Evolutionary conservation across 2,113 vertebrate species (phyloP), one percentile per base, ranked within the genome.

Genomic region (Antechinus flavipes): DNA sequence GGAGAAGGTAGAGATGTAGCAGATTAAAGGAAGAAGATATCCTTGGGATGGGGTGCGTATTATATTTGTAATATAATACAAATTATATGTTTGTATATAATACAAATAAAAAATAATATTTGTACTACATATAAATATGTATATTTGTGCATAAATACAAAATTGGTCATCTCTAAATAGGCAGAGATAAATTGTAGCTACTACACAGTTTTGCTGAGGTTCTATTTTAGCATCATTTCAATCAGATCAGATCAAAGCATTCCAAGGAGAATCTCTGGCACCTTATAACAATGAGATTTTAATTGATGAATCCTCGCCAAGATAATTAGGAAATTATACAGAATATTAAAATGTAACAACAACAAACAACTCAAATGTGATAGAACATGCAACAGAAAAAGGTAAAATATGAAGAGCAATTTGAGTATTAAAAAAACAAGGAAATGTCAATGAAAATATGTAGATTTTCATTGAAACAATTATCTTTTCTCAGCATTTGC

Each of bases 261-360:
- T 95, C n/a, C 14, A 76, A 76, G 35, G 23, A 90, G 27, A 25
- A 50, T 5, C 25, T 27, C 16, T 90, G 49, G 30, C 30, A 49
- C 27, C 47, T 84, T 95, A 54, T 68, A 95, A 94, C 61, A 92
- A 94, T 93, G 93, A 84, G 42, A 91, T 92, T 96, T 93, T 89
- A 91, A 76, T 94, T 93, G 89, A 93, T 90, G 84, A 92, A 42
- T 89, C 92, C 76, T 68, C 97, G 89, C 55, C 61, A 95, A 94
- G 94, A 93, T 95, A 97, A 98, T 95, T 97, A 90, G 91, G 91
- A 91, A 19, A 7, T 93, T 89, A 53, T 93, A 94, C 94, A 96
- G 89, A 95, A 93, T 91, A 76, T 92, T 96, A 61, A 96, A 95
- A 97, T 93, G 76, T 91, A 92, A 19, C 76, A 92, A 90, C 27